Evolutionary conservation across 1,140 invertebrate species (phyloP).

Genomic region (Heliconius melpomene): DNA sequence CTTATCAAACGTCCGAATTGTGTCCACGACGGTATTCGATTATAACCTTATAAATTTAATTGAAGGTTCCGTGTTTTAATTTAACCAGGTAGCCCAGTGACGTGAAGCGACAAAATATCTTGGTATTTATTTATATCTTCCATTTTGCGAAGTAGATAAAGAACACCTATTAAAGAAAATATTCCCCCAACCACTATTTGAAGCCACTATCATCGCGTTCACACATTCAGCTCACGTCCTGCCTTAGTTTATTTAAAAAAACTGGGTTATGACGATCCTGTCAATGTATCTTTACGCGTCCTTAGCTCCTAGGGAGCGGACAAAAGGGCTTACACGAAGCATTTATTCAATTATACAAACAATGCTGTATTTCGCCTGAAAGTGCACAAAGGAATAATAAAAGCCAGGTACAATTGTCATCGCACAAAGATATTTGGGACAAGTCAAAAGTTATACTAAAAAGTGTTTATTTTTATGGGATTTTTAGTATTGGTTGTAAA

Average conservation of each 20-base stretch:
- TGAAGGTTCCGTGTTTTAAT: constrained; percentile 57
- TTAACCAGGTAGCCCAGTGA: constrained; percentile 48
- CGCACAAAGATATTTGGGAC: constrained; percentile 61
- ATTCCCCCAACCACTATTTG: not conserved
- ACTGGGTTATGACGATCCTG: constrained; percentile 14
- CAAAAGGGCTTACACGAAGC: constrained; percentile 61
- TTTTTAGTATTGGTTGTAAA: constrained; percentile 22
- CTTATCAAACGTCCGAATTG: constrained; percentile 48
- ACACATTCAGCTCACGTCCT: not conserved
- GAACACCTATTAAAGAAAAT: not conserved
- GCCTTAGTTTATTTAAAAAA: constrained; percentile 18
- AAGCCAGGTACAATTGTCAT: constrained; percentile 63
- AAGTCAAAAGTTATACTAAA: constrained; percentile 64
- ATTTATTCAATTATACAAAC: constrained; percentile 76
- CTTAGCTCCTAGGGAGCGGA: constrained; percentile 41
- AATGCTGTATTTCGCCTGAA: constrained; percentile 64
- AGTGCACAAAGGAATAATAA: constrained; percentile 59
- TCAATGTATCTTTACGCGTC: constrained; percentile 44
- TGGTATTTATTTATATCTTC: not conserved
- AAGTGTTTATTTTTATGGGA: constrained; percentile 56
- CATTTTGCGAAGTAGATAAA: not conserved
- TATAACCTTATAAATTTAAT: constrained; percentile 56
- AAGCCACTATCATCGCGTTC: not conserved
- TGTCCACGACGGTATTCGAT: constrained; percentile 31
- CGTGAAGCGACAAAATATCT: not conserved